Evolutionary conservation across 2,797 vertebrate species (phyloP).

Genomic region (Amniataba percoides): DNA sequence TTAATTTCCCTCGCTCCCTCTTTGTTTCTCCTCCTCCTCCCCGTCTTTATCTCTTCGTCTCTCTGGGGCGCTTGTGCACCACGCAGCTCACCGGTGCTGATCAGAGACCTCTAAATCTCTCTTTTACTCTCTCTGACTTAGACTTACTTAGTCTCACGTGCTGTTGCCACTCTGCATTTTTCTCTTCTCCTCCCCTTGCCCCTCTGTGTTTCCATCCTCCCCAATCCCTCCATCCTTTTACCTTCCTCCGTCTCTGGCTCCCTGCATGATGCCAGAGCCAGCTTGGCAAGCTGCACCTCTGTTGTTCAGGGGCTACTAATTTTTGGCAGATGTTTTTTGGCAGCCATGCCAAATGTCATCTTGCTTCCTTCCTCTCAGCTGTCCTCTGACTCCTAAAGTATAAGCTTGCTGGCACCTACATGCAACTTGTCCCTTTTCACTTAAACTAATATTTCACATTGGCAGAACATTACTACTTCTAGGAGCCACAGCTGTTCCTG

Average conservation of each 20-base stretch:
- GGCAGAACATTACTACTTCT: neutral
- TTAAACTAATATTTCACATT: slow-evolving; percentile 18
- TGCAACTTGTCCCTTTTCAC: slow-evolving; percentile 6
- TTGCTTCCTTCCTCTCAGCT: slow-evolving; percentile 36
- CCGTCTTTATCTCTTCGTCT: slow-evolving; percentile 41
- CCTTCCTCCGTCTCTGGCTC: slow-evolving; percentile 25
- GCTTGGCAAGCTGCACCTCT: slow-evolving; percentile 49
- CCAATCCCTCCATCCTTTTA: slow-evolving; percentile 32
- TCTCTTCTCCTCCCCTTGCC: neutral
- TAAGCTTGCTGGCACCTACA: slow-evolving; percentile 30
- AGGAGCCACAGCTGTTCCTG: neutral
- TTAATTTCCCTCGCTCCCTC: slow-evolving; percentile 61
- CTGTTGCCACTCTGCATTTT: slow-evolving; percentile 12
- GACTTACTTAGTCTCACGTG: slow-evolving; percentile 29
- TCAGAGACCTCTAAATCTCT: slow-evolving; percentile 52
- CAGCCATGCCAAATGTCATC: slow-evolving; percentile 30
- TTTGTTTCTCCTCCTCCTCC: slow-evolving; percentile 59
- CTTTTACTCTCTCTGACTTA: slow-evolving; percentile 15
- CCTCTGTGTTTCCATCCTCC: slow-evolving; percentile 7
- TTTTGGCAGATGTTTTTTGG: slow-evolving; percentile 71
- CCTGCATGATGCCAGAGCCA: slow-evolving; percentile 45
- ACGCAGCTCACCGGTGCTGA: slow-evolving; percentile 48
- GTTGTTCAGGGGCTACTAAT: slow-evolving; percentile 67
- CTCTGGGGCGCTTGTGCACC: slow-evolving; percentile 27
- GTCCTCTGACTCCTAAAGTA: slow-evolving; percentile 41